These are phyloP conservation scores for Caiman crocodilus DNA, from an alignment of 2,797 vertebrate genomes.

Conservation along the genomic window DNA sequence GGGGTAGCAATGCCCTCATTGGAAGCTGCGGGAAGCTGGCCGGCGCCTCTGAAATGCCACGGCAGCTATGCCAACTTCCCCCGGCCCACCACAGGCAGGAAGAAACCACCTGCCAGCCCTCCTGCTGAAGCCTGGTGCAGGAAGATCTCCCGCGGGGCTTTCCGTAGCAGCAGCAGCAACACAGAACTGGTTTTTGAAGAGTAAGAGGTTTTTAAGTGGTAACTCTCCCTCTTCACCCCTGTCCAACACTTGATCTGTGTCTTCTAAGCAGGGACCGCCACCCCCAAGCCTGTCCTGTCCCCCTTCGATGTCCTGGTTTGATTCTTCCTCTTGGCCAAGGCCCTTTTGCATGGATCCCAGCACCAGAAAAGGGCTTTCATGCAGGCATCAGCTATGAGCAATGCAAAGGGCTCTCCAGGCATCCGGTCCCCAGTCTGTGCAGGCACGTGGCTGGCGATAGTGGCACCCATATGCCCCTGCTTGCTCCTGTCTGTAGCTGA, in stretches of 20 bases:
- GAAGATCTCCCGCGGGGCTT: accelerated
- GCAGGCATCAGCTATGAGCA: too few relatives aligned
- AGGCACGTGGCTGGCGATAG: too few relatives aligned
- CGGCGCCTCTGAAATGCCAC: accelerated
- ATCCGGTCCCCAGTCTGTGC: too few relatives aligned
- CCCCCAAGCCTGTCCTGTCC: too few relatives aligned
- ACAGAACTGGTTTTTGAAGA: background rate
- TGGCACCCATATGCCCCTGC: background rate
- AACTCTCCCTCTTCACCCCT: background rate
- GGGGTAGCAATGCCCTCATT: background rate
- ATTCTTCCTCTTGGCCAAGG: background rate
- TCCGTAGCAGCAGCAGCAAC: background rate
- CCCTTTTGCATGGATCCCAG: background rate
- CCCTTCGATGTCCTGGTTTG: background rate
- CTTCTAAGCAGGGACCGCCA: background rate
- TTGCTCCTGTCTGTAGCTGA: background rate
- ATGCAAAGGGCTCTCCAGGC: too few relatives aligned
- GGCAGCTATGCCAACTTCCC: conserved; percentile 31
- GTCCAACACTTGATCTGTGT: accelerated
- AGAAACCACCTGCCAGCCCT: accelerated
- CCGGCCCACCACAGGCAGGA: accelerated
- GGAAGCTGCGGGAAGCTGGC: background rate
- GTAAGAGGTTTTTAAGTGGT: background rate
- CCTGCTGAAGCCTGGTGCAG: background rate
- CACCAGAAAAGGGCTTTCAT: background rate